Conservation (phyloP, 2,888 invertebrate genomes). For the Tenthredo mesomela region DNA sequence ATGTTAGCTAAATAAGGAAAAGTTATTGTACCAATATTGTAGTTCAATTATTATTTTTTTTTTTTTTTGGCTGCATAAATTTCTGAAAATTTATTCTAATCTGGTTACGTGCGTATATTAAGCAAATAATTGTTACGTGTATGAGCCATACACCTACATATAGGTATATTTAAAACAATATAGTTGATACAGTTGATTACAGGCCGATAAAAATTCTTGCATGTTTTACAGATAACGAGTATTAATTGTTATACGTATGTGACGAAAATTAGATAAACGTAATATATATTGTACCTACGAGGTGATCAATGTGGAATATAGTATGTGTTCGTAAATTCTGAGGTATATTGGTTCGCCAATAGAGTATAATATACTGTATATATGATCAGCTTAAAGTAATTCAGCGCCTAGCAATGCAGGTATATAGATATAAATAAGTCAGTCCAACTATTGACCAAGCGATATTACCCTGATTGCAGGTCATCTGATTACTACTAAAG, state of each 20-base stretch:
- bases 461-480: neutral
- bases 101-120: neutral
- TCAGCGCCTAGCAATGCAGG: neutral
- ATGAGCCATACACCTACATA: neutral
- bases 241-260: neutral
- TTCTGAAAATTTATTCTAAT: neutral
- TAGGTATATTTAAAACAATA: neutral
- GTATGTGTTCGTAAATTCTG: neutral
- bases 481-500: neutral
- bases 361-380: neutral
- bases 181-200: neutral
- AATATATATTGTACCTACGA: neutral
- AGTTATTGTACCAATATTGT: neutral
- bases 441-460: neutral
- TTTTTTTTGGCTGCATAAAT: neutral
- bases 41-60: neutral
- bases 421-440: neutral
- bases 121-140: neutral
- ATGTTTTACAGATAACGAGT: slow-evolving; percentile 19
- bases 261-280: slow-evolving; percentile 13
- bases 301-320: neutral
- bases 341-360: neutral
- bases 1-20: neutral
- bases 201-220: slow-evolving; percentile 3
- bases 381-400: slow-evolving; percentile 13